Conservation (phyloP, 2,797 vertebrate genomes). For the Telmatherina bonti region DNA sequence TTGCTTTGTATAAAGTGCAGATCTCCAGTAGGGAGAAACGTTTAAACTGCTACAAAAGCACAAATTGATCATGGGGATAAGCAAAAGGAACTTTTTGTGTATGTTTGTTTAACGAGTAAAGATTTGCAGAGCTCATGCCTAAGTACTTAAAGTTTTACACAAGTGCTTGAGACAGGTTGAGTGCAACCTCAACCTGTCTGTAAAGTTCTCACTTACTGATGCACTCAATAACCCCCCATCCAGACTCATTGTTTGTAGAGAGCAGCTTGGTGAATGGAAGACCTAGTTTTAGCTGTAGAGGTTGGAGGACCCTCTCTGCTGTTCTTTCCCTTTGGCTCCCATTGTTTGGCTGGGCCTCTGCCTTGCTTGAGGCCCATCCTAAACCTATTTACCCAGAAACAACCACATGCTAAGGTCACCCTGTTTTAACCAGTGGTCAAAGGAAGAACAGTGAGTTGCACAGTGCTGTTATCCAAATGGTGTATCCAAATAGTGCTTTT, state of each 20-base stretch:
- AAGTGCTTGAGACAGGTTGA: slow-evolving; percentile 23
- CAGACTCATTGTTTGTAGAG: slow-evolving; percentile 66
- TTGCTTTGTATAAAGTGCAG: slow-evolving; percentile 67
- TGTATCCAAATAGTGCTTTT: background rate
- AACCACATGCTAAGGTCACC: slow-evolving; percentile 58
- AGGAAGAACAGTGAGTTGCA: background rate
- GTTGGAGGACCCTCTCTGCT: slow-evolving; percentile 63
- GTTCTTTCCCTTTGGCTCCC: slow-evolving; percentile 53
- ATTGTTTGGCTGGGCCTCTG: slow-evolving; percentile 68
- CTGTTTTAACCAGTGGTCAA: slow-evolving; percentile 54
- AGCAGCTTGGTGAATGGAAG: slow-evolving; percentile 71
- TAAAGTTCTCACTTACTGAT: slow-evolving; percentile 31
- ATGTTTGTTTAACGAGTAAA: slow-evolving; percentile 18
- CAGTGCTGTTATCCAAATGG: background rate
- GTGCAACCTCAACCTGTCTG: slow-evolving; percentile 22
- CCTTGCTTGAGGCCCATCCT: slow-evolving; percentile 58
- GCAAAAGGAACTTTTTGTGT: slow-evolving; percentile 32
- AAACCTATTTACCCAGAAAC: slow-evolving; percentile 69
- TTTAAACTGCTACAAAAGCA: slow-evolving; percentile 18
- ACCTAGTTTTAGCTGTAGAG: slow-evolving; percentile 72
- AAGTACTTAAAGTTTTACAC: slow-evolving; percentile 11
- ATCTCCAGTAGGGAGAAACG: slow-evolving; percentile 62
- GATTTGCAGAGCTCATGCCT: slow-evolving; percentile 2
- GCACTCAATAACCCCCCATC: slow-evolving; percentile 43
- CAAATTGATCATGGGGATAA: slow-evolving; percentile 6